A percentile compares a stretch with the other conserved stretches of the same genome.
Evolutionary conservation across 2,888 invertebrate species (phyloP).

Genomic region (Yponomeuta sedellus): DNA sequence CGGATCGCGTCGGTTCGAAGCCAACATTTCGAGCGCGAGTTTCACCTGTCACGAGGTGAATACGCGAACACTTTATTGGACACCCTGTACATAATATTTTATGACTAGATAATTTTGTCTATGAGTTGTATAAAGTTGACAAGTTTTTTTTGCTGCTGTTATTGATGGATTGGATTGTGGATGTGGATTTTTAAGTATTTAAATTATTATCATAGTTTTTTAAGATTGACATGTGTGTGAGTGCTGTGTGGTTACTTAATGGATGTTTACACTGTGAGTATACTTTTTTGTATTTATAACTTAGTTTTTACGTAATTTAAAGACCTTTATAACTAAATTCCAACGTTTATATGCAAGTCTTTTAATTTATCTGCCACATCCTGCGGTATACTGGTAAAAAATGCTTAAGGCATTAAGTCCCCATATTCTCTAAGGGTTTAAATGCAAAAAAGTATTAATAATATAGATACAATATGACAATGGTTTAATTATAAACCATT

Average conservation of each 20-base stretch:
- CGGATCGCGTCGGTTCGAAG: slow-evolving; percentile 27
- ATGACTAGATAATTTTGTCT: not conserved
- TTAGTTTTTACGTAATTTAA: too few relatives aligned
- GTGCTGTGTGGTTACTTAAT: slow-evolving; percentile 1
- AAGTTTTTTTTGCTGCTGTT: not conserved
- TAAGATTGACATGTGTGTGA: not conserved
- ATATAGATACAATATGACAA: too few relatives aligned
- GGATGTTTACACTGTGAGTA: not conserved
- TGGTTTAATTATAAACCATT: too few relatives aligned
- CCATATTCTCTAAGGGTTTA: too few relatives aligned
- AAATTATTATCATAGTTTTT: not conserved
- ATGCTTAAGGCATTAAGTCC: too few relatives aligned
- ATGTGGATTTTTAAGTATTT: not conserved
- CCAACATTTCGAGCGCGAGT: slow-evolving; percentile 26
- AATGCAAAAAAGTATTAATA: too few relatives aligned
- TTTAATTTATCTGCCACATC: too few relatives aligned
- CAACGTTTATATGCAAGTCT: too few relatives aligned
- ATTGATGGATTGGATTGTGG: not conserved
- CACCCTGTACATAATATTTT: slow-evolving; percentile 12
- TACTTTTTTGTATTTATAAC: not conserved
- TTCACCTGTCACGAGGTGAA: slow-evolving; percentile 16
- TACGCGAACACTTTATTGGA: slow-evolving; percentile 4
- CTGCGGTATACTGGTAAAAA: too few relatives aligned
- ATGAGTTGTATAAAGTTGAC: not conserved
- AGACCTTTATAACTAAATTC: too few relatives aligned